Evolutionary conservation across 1,140 invertebrate genomes (phyloP).

Genomic region (Drosophila eugracilis): DNA sequence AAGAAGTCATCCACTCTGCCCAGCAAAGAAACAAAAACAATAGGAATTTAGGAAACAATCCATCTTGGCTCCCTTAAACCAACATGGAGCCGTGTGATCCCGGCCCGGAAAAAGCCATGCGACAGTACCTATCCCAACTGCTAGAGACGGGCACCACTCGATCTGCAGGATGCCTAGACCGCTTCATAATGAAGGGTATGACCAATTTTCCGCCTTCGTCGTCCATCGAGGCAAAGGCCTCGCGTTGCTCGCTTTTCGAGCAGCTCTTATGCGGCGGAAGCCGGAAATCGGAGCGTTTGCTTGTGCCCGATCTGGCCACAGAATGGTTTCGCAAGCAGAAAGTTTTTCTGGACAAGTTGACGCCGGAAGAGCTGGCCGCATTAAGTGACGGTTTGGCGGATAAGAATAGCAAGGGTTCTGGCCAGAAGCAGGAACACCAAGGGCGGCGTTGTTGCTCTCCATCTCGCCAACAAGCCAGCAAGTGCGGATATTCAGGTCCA

Average conservation of each 20-base stretch:
- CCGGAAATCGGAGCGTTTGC: conserved; percentile 44
- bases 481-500: background rate
- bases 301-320: conserved; percentile 74
- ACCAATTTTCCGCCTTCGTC: conserved; percentile 15
- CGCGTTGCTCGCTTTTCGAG: conserved; percentile 32
- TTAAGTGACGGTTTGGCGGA: background rate
- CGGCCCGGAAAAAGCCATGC: conserved; percentile 7
- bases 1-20: background rate
- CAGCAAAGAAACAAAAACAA: background rate
- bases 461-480: background rate
- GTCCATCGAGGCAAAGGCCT: background rate
- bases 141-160: conserved; percentile 1
- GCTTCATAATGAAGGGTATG: conserved; percentile 24
- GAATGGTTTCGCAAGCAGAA: conserved; percentile 76
- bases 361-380: conserved; percentile 8
- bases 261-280: conserved; percentile 28
- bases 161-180: conserved; percentile 6
- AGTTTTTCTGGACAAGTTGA: conserved; percentile 44
- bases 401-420: background rate
- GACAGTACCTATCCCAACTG: conserved; percentile 9
- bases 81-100: conserved; percentile 17
- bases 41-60: no score
- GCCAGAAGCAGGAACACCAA: background rate
- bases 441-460: background rate
- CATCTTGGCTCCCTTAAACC: no score